Conservation (phyloP, 2,888 invertebrate species). For the Hipparchia semele region DNA sequence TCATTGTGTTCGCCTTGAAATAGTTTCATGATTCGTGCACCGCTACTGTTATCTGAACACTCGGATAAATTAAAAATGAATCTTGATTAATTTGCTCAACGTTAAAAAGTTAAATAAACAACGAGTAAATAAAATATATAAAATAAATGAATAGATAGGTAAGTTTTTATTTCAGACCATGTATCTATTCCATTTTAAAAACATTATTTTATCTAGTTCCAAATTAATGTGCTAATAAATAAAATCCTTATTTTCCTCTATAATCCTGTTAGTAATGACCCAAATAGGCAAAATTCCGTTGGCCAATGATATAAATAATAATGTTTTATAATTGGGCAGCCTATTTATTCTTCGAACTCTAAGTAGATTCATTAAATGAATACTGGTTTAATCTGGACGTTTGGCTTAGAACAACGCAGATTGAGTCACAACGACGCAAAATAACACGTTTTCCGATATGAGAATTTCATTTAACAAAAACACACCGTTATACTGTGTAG, state of each 20-base stretch:
- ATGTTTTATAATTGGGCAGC: too few relatives aligned
- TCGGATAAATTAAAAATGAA: constrained; percentile 45
- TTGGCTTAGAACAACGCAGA: constrained; percentile 20
- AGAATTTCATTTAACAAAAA: constrained; percentile 64
- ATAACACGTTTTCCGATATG: constrained; percentile 63
- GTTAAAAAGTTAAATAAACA: constrained; percentile 8
- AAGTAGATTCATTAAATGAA: not conserved
- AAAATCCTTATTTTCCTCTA: too few relatives aligned
- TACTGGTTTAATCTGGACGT: constrained; percentile 22
- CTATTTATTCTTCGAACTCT: not conserved
- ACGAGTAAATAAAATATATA: too few relatives aligned
- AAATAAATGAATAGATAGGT: too few relatives aligned
- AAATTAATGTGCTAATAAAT: too few relatives aligned
- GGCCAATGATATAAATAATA: too few relatives aligned
- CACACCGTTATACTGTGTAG: constrained; percentile 70
- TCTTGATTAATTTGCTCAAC: constrained; percentile 24
- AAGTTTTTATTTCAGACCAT: too few relatives aligned
- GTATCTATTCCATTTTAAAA: too few relatives aligned
- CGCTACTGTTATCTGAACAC: constrained; percentile 65
- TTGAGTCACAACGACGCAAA: constrained; percentile 59
- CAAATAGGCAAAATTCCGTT: too few relatives aligned
- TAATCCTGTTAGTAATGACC: too few relatives aligned
- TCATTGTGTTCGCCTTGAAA: constrained; percentile 79
- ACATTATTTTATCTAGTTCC: too few relatives aligned
- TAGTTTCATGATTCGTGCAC: constrained; percentile 76